These are phyloP conservation scores for Drosophila prostipennis DNA, from an alignment of 2,888 invertebrate genomes.

Conservation along the genomic window DNA sequence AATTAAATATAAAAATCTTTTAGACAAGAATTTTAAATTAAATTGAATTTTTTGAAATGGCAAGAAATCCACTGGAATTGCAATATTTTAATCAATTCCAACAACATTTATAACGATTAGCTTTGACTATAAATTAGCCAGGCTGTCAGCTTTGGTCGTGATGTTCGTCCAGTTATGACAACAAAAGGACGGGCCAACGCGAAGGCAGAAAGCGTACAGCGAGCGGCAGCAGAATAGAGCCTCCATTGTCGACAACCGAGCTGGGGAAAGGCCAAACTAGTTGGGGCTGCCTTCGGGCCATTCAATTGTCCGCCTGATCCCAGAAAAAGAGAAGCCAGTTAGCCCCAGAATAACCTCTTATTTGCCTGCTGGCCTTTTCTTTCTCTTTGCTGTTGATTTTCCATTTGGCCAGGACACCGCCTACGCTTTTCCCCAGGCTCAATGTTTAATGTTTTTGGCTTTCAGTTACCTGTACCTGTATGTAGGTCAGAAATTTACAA, in stretches of 20 bases:
- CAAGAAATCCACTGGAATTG: background rate
- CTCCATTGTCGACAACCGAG: conserved; percentile 16
- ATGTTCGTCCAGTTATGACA: conserved; percentile 55
- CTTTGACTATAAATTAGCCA: background rate
- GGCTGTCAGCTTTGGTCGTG: conserved; percentile 2
- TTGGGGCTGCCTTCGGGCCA: conserved; percentile 41
- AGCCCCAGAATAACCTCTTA: conserved; percentile 25
- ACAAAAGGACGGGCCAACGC: conserved; percentile 43
- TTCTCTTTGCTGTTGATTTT: conserved; percentile 46
- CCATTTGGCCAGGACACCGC: conserved; percentile 27
- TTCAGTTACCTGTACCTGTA: conserved; percentile 34
- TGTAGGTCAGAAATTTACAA: conserved; percentile 33
- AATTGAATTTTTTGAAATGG: too few relatives aligned
- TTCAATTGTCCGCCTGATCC: conserved; percentile 60
- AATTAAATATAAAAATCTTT: too few relatives aligned
- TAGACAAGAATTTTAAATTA: background rate
- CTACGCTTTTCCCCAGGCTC: conserved; percentile 25
- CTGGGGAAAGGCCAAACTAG: conserved; percentile 34
- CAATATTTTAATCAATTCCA: background rate
- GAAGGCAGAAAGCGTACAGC: conserved; percentile 27
- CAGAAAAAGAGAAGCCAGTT: conserved; percentile 17
- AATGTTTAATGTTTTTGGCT: conserved; percentile 35
- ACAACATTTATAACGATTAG: background rate
- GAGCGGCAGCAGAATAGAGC: conserved; percentile 1
- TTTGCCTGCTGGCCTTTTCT: conserved; percentile 46